A percentile compares a stretch with the other conserved stretches of the same genome.
Conservation (phyloP, 2,113 vertebrate species). For the Nycticryphes semicollaris region DNA sequence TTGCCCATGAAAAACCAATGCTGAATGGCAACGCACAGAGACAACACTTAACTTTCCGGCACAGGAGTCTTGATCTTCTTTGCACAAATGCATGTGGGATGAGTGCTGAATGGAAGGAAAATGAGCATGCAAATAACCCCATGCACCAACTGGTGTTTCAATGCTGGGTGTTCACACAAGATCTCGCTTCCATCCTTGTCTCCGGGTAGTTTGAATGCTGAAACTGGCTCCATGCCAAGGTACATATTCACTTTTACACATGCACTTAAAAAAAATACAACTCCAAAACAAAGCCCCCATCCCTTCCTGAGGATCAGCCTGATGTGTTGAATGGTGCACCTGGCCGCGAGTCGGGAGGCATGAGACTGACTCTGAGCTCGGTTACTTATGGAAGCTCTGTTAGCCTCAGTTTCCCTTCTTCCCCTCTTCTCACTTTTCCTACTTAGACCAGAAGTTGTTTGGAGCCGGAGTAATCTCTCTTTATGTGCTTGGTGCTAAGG, state of each 20-base stretch:
- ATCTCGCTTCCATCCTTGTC: background rate
- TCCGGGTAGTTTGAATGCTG: background rate
- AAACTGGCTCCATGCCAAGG: background rate
- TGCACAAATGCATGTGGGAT: conserved; percentile 13
- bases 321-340: background rate
- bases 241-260: conserved; percentile 1
- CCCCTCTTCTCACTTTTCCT: background rate
- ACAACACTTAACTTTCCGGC: conserved; percentile 10
- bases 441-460: background rate
- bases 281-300: no score
- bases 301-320: background rate
- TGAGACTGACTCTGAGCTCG: background rate
- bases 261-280: background rate
- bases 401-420: conserved; percentile 11
- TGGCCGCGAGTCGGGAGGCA: background rate
- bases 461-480: background rate
- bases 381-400: background rate
- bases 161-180: conserved; percentile 13
- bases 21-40: conserved; percentile 10
- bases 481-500: background rate
- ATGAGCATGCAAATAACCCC: conserved; percentile 52
- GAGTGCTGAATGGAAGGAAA: conserved; percentile 24
- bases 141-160: conserved; percentile 29
- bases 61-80: background rate
- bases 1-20: background rate